Evolutionary conservation across 1,140 invertebrate genomes (phyloP).

Genomic region (Phenacoccus solenopsis): DNA sequence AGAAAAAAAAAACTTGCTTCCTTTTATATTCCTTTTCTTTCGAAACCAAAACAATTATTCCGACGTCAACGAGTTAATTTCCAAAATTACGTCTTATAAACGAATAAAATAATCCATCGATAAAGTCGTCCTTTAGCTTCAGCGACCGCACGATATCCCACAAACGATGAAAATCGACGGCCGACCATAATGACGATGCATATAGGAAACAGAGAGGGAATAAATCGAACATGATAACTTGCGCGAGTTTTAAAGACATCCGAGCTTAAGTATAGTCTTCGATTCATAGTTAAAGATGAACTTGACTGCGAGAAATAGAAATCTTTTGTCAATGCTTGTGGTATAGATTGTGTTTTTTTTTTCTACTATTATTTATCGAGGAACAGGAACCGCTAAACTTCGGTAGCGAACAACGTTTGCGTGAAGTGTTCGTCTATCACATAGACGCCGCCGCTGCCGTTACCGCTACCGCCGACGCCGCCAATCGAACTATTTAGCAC

Average conservation of each 20-base stretch:
- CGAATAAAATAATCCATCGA: not conserved
- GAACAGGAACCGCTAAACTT: constrained; percentile 13
- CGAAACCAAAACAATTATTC: not conserved
- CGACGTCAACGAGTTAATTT: not conserved
- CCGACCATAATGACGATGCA: too few species aligned
- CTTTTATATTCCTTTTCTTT: too few species aligned
- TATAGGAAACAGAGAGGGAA: too few species aligned
- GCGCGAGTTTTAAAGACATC: too few species aligned
- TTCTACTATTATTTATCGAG: not conserved
- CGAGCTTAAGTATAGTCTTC: too few species aligned
- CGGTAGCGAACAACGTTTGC: constrained; percentile 5
- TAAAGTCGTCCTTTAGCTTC: too few species aligned
- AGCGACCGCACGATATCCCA: too few species aligned
- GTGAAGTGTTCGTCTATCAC: constrained; percentile 5
- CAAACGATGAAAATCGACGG: too few species aligned
- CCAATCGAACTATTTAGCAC: not conserved
- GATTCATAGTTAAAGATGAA: not conserved
- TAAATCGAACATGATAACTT: too few species aligned
- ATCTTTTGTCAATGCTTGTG: not conserved
- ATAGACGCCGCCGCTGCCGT: not conserved
- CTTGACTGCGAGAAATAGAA: not conserved
- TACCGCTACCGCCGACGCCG: not conserved
- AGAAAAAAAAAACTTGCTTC: not conserved
- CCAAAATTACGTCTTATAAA: not conserved
- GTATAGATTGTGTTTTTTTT: too few species aligned